Evolutionary conservation across 2,888 invertebrate species (phyloP), one percentile per base, ranked within the genome.

Genomic region (Melanostoma mellinum): DNA sequence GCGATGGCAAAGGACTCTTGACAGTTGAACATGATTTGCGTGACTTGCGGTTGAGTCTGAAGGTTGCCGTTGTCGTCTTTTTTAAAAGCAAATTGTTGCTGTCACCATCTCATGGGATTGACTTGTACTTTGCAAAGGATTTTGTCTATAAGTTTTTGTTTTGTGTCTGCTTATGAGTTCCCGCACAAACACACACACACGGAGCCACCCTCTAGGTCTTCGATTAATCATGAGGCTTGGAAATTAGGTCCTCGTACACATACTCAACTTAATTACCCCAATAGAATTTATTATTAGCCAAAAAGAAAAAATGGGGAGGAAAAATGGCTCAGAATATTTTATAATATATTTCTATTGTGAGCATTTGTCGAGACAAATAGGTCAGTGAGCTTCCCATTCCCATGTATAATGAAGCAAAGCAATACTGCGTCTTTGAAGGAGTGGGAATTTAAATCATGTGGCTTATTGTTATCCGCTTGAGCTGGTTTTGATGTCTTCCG

Each of bases 1-100:
- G 48, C 53, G 40, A 48, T 67, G 20, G 20, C 20, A 20, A 67
- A 67, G 42, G 67, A 71, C 67, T 50, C 61, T 55, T 77, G 61
- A 63, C 56, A 69, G 58, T 71, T 75, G 76, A 63, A 71, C 52
- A 77, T 77, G 58, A 82, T 78, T 78, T 71, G 82, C 82, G 82
- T 82, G 78, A 82, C 78, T 78, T 78, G 73, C 20, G 67, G 68
- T 69, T 55, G 65, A 67, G 48, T 50, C 69, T 48, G 30, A 33
- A 50, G 38, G 50, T 38, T 38, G 33, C 40, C 10, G 36, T 8
- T 35, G 38, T 42, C 10, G 8, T 60, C 20, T 20, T 20, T 20
- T 20, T 20, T 20, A 20, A 20, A 20, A 20, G 20, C 20, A 20
- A 20, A 20, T 32, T 30, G 20, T 48, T 61, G 8, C 10, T 63